Conservation (phyloP, 2,113 vertebrate species). For the Theristicus caerulescens region DNA sequence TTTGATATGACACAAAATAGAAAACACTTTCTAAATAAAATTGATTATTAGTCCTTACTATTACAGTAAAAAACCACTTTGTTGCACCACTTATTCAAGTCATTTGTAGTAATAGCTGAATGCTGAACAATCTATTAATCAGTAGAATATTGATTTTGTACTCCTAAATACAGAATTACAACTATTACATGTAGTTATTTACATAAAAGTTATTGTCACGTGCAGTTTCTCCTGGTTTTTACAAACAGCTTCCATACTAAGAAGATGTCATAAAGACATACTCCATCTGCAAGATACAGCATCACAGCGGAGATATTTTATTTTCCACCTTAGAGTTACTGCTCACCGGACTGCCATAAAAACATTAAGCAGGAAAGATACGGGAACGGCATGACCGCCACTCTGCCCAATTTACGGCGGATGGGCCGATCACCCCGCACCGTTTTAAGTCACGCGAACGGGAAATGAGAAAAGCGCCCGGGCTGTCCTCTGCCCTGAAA, state of each 20-base stretch:
- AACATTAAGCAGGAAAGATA: accelerated
- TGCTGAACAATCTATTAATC: background rate
- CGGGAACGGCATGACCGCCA: background rate
- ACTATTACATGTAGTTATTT: background rate
- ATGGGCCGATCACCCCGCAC: background rate
- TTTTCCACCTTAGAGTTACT: background rate
- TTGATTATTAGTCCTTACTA: background rate
- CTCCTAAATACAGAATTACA: background rate
- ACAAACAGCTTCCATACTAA: background rate
- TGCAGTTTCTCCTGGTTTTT: background rate
- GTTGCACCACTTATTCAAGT: background rate
- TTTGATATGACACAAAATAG: background rate
- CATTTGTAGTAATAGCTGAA: background rate
- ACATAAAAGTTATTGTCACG: background rate
- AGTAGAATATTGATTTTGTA: background rate
- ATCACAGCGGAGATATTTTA: background rate
- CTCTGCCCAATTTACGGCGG: background rate
- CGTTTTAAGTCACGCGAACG: accelerated
- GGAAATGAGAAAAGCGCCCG: background rate
- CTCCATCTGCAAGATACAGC: background rate
- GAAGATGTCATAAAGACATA: background rate
- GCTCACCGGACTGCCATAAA: background rate
- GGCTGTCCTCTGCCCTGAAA: accelerated
- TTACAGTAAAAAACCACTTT: background rate
- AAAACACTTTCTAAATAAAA: background rate